These are phyloP conservation scores for Sphinx pinastri DNA, from an alignment of 2,888 invertebrate species.

Conservation along the genomic window DNA sequence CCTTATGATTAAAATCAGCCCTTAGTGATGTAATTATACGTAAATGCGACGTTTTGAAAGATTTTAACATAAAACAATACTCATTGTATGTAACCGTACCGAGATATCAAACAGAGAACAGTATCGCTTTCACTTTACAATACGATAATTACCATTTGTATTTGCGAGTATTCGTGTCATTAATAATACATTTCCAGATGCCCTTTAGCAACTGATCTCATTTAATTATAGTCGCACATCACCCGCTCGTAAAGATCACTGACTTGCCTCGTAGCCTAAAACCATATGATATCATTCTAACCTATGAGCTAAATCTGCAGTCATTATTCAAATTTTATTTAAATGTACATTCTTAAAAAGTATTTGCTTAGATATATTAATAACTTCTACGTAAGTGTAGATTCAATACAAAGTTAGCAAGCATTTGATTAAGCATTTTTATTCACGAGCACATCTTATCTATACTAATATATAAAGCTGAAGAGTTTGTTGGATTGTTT, in stretches of 20 bases:
- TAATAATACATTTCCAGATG: slow-evolving; percentile 1
- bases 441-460: too few species aligned
- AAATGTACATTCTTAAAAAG: neutral
- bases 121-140: neutral
- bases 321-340: slow-evolving; percentile 26
- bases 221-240: neutral
- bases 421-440: too few species aligned
- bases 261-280: neutral
- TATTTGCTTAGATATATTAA: neutral
- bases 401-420: too few species aligned
- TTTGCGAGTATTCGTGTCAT: neutral
- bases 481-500: too few species aligned
- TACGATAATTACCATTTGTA: neutral
- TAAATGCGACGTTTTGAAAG: too few species aligned
- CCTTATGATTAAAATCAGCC: too few species aligned
- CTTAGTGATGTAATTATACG: too few species aligned
- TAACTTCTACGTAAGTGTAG: too few species aligned
- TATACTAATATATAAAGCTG: too few species aligned
- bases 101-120: too few species aligned
- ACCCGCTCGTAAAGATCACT: slow-evolving; percentile 9
- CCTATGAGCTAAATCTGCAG: slow-evolving; percentile 40
- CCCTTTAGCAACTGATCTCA: neutral
- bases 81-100: too few species aligned
- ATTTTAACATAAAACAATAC: too few species aligned
- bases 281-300: slow-evolving; percentile 43